A percentile compares a stretch with the other conserved stretches of the same genome.
Conservation (phyloP, 2,113 vertebrate genomes). For the Scomber japonicus region DNA sequence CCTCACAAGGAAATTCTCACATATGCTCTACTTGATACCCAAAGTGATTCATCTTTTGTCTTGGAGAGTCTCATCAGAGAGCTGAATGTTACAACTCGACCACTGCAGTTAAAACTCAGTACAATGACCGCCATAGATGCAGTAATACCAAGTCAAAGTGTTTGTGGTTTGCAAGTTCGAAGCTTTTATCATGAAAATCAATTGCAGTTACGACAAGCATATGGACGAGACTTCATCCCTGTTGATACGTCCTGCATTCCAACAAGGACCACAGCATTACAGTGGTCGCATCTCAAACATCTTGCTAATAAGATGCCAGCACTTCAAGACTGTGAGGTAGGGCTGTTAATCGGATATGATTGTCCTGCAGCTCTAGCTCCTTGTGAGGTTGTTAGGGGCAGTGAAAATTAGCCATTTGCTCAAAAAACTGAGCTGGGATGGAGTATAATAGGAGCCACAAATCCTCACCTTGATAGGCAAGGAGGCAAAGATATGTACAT, state of each 20-base stretch:
- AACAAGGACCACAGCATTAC: constrained; percentile 10
- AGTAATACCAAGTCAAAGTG: constrained; percentile 13
- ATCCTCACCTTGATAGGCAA: not conserved
- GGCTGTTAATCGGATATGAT: constrained; percentile 27
- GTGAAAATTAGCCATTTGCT: constrained; percentile 15
- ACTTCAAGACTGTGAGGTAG: constrained; percentile 38
- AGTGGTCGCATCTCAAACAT: constrained; percentile 44
- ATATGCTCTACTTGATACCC: too few species aligned
- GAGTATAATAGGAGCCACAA: constrained; percentile 9
- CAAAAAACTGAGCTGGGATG: constrained; percentile 5
- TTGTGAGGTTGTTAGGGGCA: not conserved
- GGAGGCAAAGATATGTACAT: too few species aligned
- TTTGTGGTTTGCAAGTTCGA: constrained; percentile 16
- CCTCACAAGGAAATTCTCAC: too few species aligned
- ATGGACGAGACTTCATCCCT: constrained; percentile 33
- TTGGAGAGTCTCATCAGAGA: constrained; percentile 20
- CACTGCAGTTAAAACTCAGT: constrained; percentile 29
- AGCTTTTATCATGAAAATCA: constrained; percentile 7
- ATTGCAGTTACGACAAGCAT: constrained; percentile 27
- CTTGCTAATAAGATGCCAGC: constrained; percentile 1
- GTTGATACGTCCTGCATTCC: constrained; percentile 27
- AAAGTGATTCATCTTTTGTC: constrained; percentile 34
- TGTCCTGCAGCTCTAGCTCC: constrained; percentile 31
- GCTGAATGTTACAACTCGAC: constrained; percentile 5
- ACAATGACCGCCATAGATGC: too few species aligned